Evolutionary conservation across 23 tunicate species (phyloP), one percentile per base, ranked within the genome.

Genomic region (Diplosoma virens): DNA sequence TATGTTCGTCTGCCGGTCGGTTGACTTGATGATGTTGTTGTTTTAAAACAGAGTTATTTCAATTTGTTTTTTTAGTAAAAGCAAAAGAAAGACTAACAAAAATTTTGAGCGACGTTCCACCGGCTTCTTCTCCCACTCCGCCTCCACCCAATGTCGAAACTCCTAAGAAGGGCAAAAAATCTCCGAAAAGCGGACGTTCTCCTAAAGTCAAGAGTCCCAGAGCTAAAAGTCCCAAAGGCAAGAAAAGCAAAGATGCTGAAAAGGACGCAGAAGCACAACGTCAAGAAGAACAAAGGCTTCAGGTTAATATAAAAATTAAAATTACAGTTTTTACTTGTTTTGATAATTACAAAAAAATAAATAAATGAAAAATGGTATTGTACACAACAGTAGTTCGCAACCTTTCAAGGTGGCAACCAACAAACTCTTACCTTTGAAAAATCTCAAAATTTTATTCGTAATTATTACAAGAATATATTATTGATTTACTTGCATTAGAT

Each of bases 171-270:
- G 64, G 71, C 28, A 77, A 70, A 58, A 82, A 82, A 25, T 75
- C 87, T 17, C 87, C 87, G 9, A 47, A 35, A 76, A 69, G 81
- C 5, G 81, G 69, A 17, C 47, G 69, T 24, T 71, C 84, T 26
- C 84, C 84, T 25, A 30, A 67, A 9, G 47, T 75, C 11, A 76
- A 77, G 50, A 80, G 93, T 2, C 92, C 97, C 0, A 34, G 92
- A 53, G 87, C 92, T 2, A 90, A 90, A 46, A 90, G 97, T 58
- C 97, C 97, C 32, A 90, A 85, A 37, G 92, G 84, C 0, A 71
- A 59, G 27, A 92, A 81, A 52, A 58, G 81, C 47, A 69, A 59
- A 47, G 64, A 68, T 33, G 66, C 87, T 14, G 91, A 81, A 11
- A 92, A 80, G 47, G 92, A 85, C 33, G 87, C 87, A 1, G 97